phyloP scores from a whole-genome alignment of 2,888 invertebrate genomes.

The Hyles lineata region DNA sequence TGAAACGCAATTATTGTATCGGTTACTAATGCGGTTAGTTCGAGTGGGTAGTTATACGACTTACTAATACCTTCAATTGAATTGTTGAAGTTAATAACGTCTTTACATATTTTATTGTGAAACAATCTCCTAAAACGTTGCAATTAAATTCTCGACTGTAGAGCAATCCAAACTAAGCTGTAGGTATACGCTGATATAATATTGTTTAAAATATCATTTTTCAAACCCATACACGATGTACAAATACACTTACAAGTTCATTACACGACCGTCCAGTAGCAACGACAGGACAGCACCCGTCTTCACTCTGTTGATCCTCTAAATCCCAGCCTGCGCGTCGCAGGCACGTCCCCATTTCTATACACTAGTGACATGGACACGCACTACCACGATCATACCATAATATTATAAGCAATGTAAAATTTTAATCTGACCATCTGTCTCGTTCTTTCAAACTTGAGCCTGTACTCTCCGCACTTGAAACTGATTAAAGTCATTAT shows the following conservation, averaged over 20 bases:
- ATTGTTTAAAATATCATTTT: neutral
- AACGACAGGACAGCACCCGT: slow-evolving; percentile 64
- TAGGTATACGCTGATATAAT: neutral
- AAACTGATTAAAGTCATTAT: slow-evolving; percentile 4
- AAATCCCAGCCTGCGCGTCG: slow-evolving; percentile 69
- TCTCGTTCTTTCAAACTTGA: neutral
- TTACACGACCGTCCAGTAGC: slow-evolving; percentile 44
- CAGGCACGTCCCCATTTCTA: slow-evolving; percentile 69
- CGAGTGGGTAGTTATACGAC: neutral
- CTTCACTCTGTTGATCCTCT: slow-evolving; percentile 70
- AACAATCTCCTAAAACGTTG: too few species aligned
- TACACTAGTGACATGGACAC: slow-evolving; percentile 44
- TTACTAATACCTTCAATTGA: too few species aligned
- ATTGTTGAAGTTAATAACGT: too few species aligned
- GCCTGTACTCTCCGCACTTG: slow-evolving; percentile 4
- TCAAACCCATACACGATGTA: neutral
- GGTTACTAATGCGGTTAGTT: neutral
- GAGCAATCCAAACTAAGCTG: too few species aligned
- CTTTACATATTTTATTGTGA: too few species aligned
- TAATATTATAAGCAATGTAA: neutral
- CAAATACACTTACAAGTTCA: slow-evolving; percentile 4
- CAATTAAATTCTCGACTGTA: too few species aligned
- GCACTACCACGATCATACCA: neutral
- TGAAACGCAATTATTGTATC: neutral
- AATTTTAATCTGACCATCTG: slow-evolving; percentile 1